A percentile compares a stretch with the other conserved stretches of the same genome.
Evolutionary conservation across 2,888 invertebrate genomes (phyloP).

Genomic region (Nephrotoma appendiculata): DNA sequence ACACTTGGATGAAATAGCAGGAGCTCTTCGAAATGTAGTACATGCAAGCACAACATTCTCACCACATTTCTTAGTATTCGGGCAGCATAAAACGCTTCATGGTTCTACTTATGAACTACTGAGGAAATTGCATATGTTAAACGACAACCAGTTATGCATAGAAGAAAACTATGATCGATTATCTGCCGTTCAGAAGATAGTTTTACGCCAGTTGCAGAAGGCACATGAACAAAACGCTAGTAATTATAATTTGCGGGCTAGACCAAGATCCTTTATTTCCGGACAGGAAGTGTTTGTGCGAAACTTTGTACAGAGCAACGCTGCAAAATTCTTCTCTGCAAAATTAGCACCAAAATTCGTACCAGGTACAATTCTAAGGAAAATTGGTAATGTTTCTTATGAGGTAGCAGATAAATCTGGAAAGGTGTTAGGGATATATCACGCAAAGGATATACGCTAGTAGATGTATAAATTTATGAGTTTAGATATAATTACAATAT

Average conservation of each 20-base stretch:
- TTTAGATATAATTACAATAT: too few relatives aligned
- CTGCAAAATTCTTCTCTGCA: too few relatives aligned
- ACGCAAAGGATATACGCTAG: too few relatives aligned
- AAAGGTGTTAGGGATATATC: too few relatives aligned
- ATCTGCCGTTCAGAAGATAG: not conserved
- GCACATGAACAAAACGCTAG: not conserved
- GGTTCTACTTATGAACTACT: not conserved
- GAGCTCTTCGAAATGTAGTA: not conserved
- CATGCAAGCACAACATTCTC: not conserved
- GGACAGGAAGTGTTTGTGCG: not conserved
- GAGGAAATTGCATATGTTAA: not conserved
- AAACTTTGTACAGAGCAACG: too few relatives aligned
- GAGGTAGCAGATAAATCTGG: too few relatives aligned
- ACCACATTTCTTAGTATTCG: too few relatives aligned
- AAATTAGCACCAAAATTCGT: too few relatives aligned
- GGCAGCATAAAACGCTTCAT: not conserved
- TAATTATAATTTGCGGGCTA: not conserved
- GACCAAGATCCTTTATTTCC: not conserved
- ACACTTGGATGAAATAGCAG: not conserved
- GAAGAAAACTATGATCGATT: not conserved
- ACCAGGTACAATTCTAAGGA: too few relatives aligned
- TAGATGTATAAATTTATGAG: too few relatives aligned
- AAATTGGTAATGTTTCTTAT: too few relatives aligned
- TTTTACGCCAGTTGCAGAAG: not conserved
- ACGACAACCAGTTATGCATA: not conserved